Evolutionary conservation across 2,797 vertebrate genomes (phyloP), one percentile per base, ranked within the genome.

Genomic region (Gorsachius magnificus): DNA sequence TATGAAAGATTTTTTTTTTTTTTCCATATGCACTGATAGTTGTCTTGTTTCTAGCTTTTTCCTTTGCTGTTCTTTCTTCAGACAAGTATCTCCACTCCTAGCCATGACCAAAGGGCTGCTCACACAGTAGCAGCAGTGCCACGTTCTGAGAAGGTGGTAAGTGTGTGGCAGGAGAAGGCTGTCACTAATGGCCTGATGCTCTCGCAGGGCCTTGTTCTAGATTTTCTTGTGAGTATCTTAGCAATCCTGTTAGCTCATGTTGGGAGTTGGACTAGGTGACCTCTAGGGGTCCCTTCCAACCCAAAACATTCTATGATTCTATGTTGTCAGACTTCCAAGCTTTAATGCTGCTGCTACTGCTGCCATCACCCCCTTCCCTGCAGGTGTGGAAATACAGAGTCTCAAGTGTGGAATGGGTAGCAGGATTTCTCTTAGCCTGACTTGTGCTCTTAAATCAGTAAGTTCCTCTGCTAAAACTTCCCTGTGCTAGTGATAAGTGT

Each of bases 121-220:
- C 8, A 3, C 6, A 3, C 0, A 1, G 45, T 20, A 26, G 41
- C 15, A 71, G 6, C 20, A 18, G 35, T 28, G 20, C 33, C 13
- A 3, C 7, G 2, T 57, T 22, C 43, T n/a, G 21, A 26, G 54
- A 36, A 63, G 45, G 9, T 36, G 50, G 41, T 0, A 2, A 17
- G 15, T 20, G 26, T 11, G 45, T 36, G 41, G 26, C 58, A 48
- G 45, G 66, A 68, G 36, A n/a, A 64, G 41, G 8, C 41, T 43
- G 45, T 78, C n/a, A 20, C 21, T n/a, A 29, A 18, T 15, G 77
- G 22, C 20, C 16, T 48, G 48, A 26, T 76, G 35, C 24, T 77
- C 22, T 74, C 90, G 19, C 64, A 63, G 57, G 68, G 70, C 57
- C 24, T 89, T 26, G 35, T 46, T 75, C 21, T 84, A 25, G 31